phyloP scores from a whole-genome alignment of 2,113 vertebrate species.

The Furnarius figulus region DNA sequence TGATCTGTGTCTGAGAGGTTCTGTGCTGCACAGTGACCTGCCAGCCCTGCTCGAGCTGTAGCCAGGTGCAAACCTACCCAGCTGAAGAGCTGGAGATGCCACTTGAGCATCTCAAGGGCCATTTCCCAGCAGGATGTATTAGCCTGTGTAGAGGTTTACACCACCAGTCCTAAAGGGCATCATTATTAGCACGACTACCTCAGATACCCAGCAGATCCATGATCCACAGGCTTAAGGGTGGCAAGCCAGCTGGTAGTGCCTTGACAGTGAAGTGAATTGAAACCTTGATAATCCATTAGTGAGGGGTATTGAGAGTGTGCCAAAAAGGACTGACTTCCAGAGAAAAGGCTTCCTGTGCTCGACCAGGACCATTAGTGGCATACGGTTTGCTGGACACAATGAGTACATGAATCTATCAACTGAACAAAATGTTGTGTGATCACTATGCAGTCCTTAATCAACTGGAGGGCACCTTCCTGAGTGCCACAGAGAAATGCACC shows the following conservation, averaged over 20 bases:
- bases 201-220: background rate
- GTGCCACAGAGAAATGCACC: background rate
- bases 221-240: background rate
- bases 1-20: background rate
- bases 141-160: background rate
- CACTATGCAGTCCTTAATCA: constrained; percentile 12
- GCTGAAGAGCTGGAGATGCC: background rate
- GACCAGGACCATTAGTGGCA: background rate
- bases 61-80: background rate
- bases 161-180: background rate
- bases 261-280: background rate
- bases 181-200: background rate
- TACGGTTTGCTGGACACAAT: background rate
- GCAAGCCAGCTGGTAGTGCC: background rate
- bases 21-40: background rate
- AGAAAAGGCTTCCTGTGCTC: background rate
- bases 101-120: background rate
- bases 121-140: background rate
- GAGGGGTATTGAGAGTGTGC: background rate
- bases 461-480: background rate
- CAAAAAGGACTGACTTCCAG: background rate
- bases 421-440: background rate
- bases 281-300: background rate
- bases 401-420: background rate
- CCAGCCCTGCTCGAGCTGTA: background rate